A percentile compares a stretch with the other conserved stretches of the same genome.
Evolutionary conservation across 2,888 invertebrate species (phyloP).

Genomic region (Netelia melanura): DNA sequence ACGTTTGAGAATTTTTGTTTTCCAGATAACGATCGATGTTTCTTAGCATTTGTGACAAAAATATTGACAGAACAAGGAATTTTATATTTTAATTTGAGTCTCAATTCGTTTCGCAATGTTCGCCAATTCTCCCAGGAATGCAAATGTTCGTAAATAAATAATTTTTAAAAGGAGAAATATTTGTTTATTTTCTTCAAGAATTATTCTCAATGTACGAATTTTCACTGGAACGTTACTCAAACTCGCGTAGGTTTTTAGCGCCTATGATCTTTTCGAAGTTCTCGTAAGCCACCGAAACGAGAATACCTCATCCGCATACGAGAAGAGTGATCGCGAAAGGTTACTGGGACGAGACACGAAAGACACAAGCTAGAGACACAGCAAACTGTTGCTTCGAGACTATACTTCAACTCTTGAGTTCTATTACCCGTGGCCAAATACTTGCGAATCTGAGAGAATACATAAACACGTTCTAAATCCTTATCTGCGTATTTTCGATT

Average conservation of each 20-base stretch:
- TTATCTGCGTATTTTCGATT: neutral
- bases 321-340: slow-evolving; percentile 58
- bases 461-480: slow-evolving; percentile 3
- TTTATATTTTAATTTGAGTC: no score
- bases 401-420: slow-evolving; percentile 32
- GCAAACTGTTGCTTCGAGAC: slow-evolving; percentile 44
- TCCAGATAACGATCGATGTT: neutral
- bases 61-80: no score
- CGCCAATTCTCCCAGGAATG: no score
- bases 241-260: neutral
- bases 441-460: slow-evolving; percentile 14
- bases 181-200: no score
- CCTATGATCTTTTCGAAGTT: slow-evolving; percentile 53
- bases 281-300: slow-evolving; percentile 51
- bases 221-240: neutral
- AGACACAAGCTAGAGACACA: slow-evolving; percentile 38
- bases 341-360: slow-evolving; percentile 66
- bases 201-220: neutral
- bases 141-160: neutral
- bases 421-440: slow-evolving; percentile 24
- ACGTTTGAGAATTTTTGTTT: neutral
- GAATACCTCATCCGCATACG: slow-evolving; percentile 46
- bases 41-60: neutral
- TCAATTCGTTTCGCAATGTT: no score
- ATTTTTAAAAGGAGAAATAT: neutral